Evolutionary conservation across 2,888 invertebrate species (phyloP).

Genomic region (Nipponacmea schrenckii): DNA sequence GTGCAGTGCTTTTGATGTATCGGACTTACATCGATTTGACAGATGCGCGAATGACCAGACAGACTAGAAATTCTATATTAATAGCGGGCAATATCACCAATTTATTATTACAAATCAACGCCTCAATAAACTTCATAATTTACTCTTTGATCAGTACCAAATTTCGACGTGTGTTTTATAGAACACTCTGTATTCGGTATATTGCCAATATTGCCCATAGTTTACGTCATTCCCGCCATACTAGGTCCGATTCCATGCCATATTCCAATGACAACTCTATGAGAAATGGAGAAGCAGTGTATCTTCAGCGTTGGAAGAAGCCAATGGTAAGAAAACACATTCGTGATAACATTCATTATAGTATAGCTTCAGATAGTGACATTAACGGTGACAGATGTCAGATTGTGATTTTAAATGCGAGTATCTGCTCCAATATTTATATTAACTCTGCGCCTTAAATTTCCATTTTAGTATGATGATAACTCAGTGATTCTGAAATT

Average conservation of each 20-base stretch:
- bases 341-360: background rate
- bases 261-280: background rate
- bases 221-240: background rate
- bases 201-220: background rate
- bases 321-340: background rate
- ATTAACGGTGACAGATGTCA: too few relatives aligned
- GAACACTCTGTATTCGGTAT: constrained; percentile 35
- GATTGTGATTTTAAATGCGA: too few relatives aligned
- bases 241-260: background rate
- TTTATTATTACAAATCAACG: constrained; percentile 77
- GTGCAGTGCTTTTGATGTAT: constrained; percentile 74
- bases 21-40: constrained; percentile 39
- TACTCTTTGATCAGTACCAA: constrained; percentile 82
- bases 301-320: background rate
- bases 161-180: constrained; percentile 74
- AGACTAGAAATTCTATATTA: constrained; percentile 34
- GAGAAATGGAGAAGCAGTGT: background rate
- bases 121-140: constrained; percentile 81
- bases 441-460: too few relatives aligned
- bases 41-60: constrained; percentile 26
- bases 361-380: background rate
- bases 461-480: too few relatives aligned
- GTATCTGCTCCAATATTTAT: too few relatives aligned
- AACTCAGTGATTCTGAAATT: too few relatives aligned
- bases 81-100: constrained; percentile 79